Percentiles rank a stretch among this genome's conserved stretches.
Evolutionary conservation across 1,140 invertebrate genomes (phyloP).

Genomic region (Pantala flavescens): DNA sequence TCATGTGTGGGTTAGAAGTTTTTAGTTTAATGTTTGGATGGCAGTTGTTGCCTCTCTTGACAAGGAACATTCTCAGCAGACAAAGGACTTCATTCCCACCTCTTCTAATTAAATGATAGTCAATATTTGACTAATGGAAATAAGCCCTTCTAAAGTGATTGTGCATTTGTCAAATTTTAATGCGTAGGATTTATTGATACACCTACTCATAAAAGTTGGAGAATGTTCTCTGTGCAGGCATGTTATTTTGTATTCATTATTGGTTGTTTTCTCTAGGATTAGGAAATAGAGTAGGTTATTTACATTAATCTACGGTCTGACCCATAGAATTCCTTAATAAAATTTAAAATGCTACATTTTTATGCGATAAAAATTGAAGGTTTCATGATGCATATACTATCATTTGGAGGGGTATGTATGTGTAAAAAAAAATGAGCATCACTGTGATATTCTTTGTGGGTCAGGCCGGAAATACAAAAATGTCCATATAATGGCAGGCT

Average conservation of each 20-base stretch:
- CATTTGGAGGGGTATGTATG: not conserved
- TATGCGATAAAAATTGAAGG: not conserved
- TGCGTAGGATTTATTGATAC: not conserved
- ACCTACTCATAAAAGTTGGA: not conserved
- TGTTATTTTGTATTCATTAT: constrained; percentile 9
- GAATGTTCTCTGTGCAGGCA: not conserved
- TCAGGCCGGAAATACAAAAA: constrained; percentile 9
- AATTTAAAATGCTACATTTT: constrained; percentile 7
- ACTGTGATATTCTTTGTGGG: constrained; percentile 2
- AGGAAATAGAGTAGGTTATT: not conserved
- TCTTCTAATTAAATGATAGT: not conserved
- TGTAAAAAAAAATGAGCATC: constrained; percentile 10
- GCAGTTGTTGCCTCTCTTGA: not conserved
- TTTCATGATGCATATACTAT: not conserved
- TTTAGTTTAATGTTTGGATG: not conserved
- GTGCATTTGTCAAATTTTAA: not conserved
- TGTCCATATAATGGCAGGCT: not conserved
- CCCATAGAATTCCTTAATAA: not conserved
- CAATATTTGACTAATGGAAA: not conserved
- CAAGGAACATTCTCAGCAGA: not conserved
- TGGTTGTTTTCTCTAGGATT: not conserved
- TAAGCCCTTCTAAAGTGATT: not conserved
- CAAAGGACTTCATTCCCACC: not conserved
- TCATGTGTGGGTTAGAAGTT: not conserved
- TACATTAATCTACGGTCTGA: constrained; percentile 2